phyloP scores from a whole-genome alignment of 2,113 vertebrate species.

The Fregetta grallaria region DNA sequence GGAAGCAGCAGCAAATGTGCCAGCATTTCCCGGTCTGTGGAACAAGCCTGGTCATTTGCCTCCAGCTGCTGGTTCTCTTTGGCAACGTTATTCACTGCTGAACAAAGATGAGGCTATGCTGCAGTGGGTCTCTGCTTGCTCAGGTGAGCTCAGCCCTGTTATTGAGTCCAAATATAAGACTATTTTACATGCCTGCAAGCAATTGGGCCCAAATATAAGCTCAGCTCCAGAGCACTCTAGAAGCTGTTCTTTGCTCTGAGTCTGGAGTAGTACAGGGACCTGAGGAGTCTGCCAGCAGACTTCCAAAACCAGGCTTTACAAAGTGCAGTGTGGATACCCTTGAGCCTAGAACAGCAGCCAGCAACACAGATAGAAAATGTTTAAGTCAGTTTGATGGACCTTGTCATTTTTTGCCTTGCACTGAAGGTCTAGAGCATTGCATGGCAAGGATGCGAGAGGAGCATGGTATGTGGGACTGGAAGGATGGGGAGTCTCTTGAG shows the following conservation, averaged over 20 bases:
- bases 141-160: neutral
- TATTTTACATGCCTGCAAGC: neutral
- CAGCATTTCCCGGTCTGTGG: neutral
- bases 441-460: neutral
- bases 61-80: neutral
- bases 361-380: neutral
- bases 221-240: neutral
- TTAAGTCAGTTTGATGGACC: neutral
- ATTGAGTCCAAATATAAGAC: neutral
- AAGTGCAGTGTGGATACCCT: neutral
- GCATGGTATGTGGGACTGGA: neutral
- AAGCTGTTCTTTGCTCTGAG: neutral
- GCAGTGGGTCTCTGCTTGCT: neutral
- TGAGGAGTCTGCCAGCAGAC: neutral
- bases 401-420: neutral
- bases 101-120: neutral
- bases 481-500: neutral
- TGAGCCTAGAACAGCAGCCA: neutral
- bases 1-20: neutral
- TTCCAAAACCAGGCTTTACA: neutral
- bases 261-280: neutral
- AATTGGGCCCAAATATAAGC: neutral
- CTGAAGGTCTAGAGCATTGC: neutral
- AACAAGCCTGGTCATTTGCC: neutral
- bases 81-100: neutral